Evolutionary conservation across 2,113 vertebrate genomes (phyloP), one percentile per base, ranked within the genome.

Genomic region (Pedionomus torquatus): DNA sequence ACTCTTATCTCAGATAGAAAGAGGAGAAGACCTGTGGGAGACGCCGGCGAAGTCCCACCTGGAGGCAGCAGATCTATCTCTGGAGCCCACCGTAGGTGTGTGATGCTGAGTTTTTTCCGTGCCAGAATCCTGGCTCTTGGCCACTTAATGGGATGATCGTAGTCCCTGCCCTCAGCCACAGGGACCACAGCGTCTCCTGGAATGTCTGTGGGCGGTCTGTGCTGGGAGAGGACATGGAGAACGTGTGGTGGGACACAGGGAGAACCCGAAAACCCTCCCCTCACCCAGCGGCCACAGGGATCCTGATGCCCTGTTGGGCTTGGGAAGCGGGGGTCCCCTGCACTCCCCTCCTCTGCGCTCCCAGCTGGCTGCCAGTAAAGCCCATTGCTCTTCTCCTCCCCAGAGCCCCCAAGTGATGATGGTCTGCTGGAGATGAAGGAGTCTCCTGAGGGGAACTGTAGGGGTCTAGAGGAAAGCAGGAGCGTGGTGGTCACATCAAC

Each of bases 1-100:
- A 0, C 63, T 96, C 39, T 41, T 97, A 2, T 2, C 49, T 13
- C 5, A 20, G 39, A n/a, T 92, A 4, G 93, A 90, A 26, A 58
- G 54, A 17, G 55, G 31, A 75, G 93, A 75, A 14, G 84, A 91
- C 33, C 75, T 18, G 5, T 44, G 35, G 7, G 46, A 46, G 46
- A 0, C 1, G 0, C n/a, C 0, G 0, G 11, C 0, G 0, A 43
- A 51, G 24, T 18, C 3, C 2, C 23, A 23, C 33, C 69, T 4
- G 41, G 33, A 61, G 24, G 54, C 23, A 57, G 26, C n/a, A 5
- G 51, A 35, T 1, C 13, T 44, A 13, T 57, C 55, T 43, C 65
- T 11, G 7, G 46, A 74, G 25, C 69, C 46, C 8, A 41, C 77
- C 12, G 3, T 0, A 66, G 94, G 94, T 96, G 78, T 3, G 94